Conservation (phyloP, 2,888 invertebrate genomes). For the Latrodectus hesperus region DNA sequence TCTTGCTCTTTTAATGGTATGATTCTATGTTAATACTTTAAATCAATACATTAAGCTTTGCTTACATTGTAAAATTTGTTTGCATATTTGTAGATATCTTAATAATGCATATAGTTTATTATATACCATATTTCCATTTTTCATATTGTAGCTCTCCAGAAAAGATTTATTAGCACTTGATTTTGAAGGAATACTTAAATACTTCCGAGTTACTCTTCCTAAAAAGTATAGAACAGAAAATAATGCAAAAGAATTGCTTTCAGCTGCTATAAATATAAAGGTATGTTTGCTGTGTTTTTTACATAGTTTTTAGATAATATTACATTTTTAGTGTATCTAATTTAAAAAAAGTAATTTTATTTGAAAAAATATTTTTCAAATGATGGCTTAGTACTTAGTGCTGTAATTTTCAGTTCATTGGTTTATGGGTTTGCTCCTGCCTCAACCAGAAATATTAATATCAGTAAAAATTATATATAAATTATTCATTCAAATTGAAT, state of each 20-base stretch:
- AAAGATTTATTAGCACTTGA: slow-evolving; percentile 93
- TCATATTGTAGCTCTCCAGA: slow-evolving; percentile 81
- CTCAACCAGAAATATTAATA: no score
- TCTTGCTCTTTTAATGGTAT: slow-evolving; percentile 90
- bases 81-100: no score
- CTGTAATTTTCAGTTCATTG: no score
- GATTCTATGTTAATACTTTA: slow-evolving; percentile 63
- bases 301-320: no score
- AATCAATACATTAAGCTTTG: not conserved
- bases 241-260: slow-evolving; percentile 90
- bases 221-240: slow-evolving; percentile 96
- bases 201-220: slow-evolving; percentile 96
- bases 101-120: not conserved
- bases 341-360: no score
- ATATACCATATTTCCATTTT: not conserved
- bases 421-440: no score
- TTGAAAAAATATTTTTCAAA: no score
- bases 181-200: slow-evolving; percentile 98
- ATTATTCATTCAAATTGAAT: no score
- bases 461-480: no score
- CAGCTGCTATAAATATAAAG: slow-evolving; percentile 91
- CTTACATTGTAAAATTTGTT: not conserved
- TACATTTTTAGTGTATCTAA: no score
- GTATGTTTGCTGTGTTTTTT: slow-evolving; percentile 76
- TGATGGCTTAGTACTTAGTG: no score